These are phyloP conservation scores for Andrena minutula DNA, from an alignment of 2,888 invertebrate genomes.

Conservation along the genomic window DNA sequence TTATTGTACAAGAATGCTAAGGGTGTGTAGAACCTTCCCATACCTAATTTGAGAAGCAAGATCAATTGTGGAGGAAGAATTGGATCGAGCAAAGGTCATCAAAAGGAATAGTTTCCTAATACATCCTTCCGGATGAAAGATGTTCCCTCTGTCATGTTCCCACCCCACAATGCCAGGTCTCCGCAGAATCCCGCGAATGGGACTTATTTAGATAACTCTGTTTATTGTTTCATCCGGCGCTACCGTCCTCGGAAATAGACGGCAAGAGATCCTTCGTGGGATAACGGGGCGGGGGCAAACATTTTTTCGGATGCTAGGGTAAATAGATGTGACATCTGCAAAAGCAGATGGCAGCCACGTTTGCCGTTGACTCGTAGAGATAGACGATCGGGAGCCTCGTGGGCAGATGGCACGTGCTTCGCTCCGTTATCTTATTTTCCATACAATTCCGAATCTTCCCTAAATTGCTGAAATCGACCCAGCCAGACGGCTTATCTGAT, in stretches of 20 bases:
- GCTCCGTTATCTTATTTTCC: conserved; percentile 64
- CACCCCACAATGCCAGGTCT: not conserved
- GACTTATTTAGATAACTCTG: conserved; percentile 40
- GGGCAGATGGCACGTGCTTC: conserved; percentile 69
- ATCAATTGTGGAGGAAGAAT: not conserved
- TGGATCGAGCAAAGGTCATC: not conserved
- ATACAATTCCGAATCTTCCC: conserved; percentile 46
- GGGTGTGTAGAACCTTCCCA: too few species aligned
- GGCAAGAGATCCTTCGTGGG: conserved; percentile 41
- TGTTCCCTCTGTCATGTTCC: not conserved
- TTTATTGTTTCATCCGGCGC: conserved; percentile 53
- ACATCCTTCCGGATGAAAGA: not conserved
- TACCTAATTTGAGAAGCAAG: too few species aligned
- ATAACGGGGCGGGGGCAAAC: conserved; percentile 58
- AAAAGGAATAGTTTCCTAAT: not conserved
- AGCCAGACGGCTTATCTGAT: conserved; percentile 33
- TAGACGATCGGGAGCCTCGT: conserved; percentile 45
- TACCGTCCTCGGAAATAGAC: conserved; percentile 20
- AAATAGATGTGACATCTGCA: conserved; percentile 68
- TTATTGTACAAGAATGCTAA: too few species aligned
- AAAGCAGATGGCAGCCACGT: conserved; percentile 70
- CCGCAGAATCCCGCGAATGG: conserved; percentile 2
- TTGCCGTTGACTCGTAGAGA: conserved; percentile 53
- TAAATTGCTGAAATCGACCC: conserved; percentile 49
- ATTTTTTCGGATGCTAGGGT: conserved; percentile 52